Evolutionary conservation across 2,113 vertebrate genomes (phyloP).

Genomic region (Pachycephala philippinensis): DNA sequence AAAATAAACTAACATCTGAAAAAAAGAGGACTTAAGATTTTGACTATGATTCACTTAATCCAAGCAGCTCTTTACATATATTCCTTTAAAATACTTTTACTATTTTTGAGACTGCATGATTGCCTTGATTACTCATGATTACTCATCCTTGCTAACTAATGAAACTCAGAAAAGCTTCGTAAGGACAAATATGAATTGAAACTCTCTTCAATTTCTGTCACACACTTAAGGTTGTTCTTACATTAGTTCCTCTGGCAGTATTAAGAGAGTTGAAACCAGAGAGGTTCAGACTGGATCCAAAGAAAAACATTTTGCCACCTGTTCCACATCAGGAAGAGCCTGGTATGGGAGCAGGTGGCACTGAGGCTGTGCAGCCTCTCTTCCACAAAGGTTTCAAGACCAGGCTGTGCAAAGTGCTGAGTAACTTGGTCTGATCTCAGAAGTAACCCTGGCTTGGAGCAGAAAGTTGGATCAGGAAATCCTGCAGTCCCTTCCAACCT

Average conservation of each 20-base stretch:
- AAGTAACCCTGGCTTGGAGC: neutral
- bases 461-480: neutral
- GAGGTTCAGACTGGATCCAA: neutral
- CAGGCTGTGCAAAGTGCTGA: neutral
- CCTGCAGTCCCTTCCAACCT: neutral
- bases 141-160: neutral
- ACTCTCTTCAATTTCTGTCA: neutral
- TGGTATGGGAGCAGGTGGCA: neutral
- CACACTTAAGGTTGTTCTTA: neutral
- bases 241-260: neutral
- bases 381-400: neutral
- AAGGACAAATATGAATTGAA: neutral
- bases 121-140: neutral
- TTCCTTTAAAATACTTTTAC: neutral
- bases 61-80: neutral
- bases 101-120: neutral
- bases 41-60: neutral
- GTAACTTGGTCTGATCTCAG: neutral
- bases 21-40: neutral
- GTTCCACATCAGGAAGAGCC: neutral
- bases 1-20: neutral
- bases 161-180: neutral
- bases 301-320: neutral
- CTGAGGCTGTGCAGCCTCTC: neutral
- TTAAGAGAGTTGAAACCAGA: neutral